Percentiles rank a stretch among this genome's conserved stretches.
Evolutionary conservation across 2,797 vertebrate species (phyloP).

Genomic region (Pelobates cultripes): DNA sequence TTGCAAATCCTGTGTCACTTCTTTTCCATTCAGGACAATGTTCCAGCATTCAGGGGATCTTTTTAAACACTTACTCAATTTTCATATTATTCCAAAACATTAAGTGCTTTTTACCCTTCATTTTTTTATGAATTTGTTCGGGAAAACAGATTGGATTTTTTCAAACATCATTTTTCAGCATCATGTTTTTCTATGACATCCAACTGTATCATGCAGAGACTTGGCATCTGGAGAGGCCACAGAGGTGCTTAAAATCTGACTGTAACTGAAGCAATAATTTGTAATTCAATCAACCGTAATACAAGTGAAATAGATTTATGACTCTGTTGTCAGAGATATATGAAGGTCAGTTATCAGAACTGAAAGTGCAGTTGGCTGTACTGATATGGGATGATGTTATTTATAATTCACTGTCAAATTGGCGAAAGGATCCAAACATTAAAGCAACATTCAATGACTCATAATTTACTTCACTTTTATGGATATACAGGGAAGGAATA

Average conservation of each 20-base stretch:
- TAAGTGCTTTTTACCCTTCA: background rate
- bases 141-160: constrained; percentile 59
- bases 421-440: constrained; percentile 50
- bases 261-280: constrained; percentile 61
- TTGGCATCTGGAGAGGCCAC: constrained; percentile 41
- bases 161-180: constrained; percentile 61
- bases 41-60: too few relatives aligned
- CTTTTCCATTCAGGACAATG: too few relatives aligned
- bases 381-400: constrained; percentile 61
- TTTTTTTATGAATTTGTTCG: background rate
- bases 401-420: constrained; percentile 56
- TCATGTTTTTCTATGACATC: constrained; percentile 55
- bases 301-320: constrained; percentile 66
- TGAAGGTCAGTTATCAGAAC: constrained; percentile 66
- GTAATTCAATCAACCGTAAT: constrained; percentile 66
- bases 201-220: constrained; percentile 39
- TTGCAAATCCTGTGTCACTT: too few relatives aligned
- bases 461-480: constrained; percentile 43
- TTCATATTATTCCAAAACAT: background rate
- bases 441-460: constrained; percentile 38
- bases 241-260: constrained; percentile 57
- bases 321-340: constrained; percentile 56
- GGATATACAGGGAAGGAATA: constrained; percentile 20
- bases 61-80: background rate
- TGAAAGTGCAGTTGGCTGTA: constrained; percentile 58